Evolutionary conservation across 2,113 vertebrate species (phyloP).

Genomic region (Meriones unguiculatus): DNA sequence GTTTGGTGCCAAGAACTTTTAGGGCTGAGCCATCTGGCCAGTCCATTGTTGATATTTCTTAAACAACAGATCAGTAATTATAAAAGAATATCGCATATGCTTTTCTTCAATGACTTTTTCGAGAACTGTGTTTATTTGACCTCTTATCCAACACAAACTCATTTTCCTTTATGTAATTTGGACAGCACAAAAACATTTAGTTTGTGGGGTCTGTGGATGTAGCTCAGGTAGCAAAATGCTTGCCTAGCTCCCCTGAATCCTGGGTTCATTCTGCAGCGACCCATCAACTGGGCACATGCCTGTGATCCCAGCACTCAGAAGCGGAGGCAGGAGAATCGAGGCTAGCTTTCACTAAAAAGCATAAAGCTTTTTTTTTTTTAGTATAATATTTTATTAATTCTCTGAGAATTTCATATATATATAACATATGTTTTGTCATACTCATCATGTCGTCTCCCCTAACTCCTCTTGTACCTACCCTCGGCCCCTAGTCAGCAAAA

Average conservation of each 20-base stretch:
- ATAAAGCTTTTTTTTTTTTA: background rate
- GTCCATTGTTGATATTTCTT: slow-evolving; percentile 45
- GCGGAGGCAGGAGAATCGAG: background rate
- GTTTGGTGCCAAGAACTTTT: background rate
- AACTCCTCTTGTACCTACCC: background rate
- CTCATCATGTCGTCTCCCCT: background rate
- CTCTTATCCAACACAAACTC: slow-evolving; percentile 28
- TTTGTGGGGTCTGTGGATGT: background rate
- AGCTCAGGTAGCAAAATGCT: background rate
- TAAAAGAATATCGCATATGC: slow-evolving; percentile 20
- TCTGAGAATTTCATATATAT: background rate
- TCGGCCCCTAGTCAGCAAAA: background rate
- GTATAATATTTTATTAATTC: background rate
- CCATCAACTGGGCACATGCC: background rate
- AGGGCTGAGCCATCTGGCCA: background rate
- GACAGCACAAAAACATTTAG: background rate
- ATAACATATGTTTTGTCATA: background rate
- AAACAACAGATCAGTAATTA: background rate
- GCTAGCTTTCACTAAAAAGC: background rate
- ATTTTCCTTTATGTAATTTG: slow-evolving; percentile 39
- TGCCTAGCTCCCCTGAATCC: background rate
- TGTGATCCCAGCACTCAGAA: background rate
- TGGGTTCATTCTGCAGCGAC: background rate
- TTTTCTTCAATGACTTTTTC: slow-evolving; percentile 60
- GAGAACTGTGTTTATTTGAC: slow-evolving; percentile 38